Evolutionary conservation across 30 jellyfish, hydroid and myxozoan genomes (phyloP), one percentile per base, ranked within the genome.

Genomic region (Cassiopea xamachana): DNA sequence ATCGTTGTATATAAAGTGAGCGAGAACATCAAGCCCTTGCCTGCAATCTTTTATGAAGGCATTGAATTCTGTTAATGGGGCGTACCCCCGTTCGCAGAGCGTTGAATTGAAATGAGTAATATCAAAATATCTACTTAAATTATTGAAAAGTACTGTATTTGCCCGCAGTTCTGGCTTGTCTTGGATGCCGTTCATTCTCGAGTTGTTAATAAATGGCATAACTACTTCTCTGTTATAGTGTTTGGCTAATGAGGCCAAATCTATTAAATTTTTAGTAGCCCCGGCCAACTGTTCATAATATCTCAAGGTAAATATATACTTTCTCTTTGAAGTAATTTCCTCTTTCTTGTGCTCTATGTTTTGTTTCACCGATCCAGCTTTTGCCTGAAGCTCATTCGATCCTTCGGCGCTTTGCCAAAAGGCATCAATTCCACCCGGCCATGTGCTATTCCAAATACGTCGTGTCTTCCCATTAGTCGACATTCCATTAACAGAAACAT

Each of bases 101-200:
- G 95, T 93, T 60, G 91, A 47, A 73, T 96, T 92, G 87, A 92
- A 43, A 61, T 88, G 88, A 46, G 74, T 73, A 7, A 92, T 82
- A 85, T 96, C 96, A 70, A 96, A 92, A 73, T 96, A 96, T 18
- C 92, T 73, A 73, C 94, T 91, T 69, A 94, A 74, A 17, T 90
- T 77, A 83, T 84, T 82, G 91, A 87, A 96, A 79, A 39, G 84
- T 69, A 62, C 68, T 7, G 43, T 82, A 19, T 62, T 67, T 43
- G 76, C 75, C 4, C 59, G 62, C 61, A 69, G 73, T 6, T 91
- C 44, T 12, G 78, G 48, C 59, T 92, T 78, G 51, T 74, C 82
- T 19, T 78, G 97, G 80, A 96, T 91, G 46, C 99, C 99, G 70
- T 88, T 79, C 96, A 96, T 92, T 74, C 99, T 75, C 7, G 99